A percentile compares a stretch with the other conserved stretches of the same genome.
These are phyloP conservation scores for Lasioglossum leucozonium DNA, from an alignment of 2,888 invertebrate genomes.

Conservation along the genomic window DNA sequence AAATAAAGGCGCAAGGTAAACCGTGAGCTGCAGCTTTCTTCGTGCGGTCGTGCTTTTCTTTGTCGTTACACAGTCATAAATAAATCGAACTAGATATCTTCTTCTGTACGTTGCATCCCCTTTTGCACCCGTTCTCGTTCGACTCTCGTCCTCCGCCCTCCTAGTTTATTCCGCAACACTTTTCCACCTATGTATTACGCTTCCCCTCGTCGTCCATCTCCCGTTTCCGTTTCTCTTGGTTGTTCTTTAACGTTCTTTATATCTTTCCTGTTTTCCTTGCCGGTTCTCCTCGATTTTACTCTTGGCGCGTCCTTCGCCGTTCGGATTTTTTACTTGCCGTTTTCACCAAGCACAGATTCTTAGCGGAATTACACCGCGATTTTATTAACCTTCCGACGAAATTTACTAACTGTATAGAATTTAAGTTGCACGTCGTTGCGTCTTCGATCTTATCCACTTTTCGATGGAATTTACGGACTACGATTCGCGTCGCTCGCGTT, in stretches of 20 bases:
- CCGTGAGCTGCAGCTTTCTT: slow-evolving; percentile 50
- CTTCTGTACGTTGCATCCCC: slow-evolving; percentile 15
- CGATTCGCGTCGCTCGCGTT: no score
- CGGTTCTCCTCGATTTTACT: background rate
- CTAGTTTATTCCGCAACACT: slow-evolving; percentile 14
- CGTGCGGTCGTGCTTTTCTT: slow-evolving; percentile 64
- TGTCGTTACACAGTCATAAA: slow-evolving; percentile 72
- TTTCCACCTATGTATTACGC: background rate
- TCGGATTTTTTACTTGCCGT: background rate
- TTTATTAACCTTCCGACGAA: background rate
- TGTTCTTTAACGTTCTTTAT: slow-evolving; percentile 23
- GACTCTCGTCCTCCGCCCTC: background rate
- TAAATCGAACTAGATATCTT: slow-evolving; percentile 68
- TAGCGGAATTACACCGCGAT: background rate
- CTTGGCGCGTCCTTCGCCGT: background rate
- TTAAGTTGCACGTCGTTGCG: background rate
- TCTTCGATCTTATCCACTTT: background rate
- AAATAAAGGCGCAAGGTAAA: slow-evolving; percentile 57
- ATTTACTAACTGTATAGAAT: background rate
- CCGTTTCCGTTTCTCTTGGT: background rate
- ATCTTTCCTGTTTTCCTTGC: slow-evolving; percentile 11
- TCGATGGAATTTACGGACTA: background rate
- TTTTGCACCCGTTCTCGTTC: background rate
- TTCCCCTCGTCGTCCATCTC: slow-evolving; percentile 11
- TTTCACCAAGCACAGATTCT: background rate